Evolutionary conservation across 2,888 invertebrate species (phyloP).

Genomic region (Cerastis leucographa): DNA sequence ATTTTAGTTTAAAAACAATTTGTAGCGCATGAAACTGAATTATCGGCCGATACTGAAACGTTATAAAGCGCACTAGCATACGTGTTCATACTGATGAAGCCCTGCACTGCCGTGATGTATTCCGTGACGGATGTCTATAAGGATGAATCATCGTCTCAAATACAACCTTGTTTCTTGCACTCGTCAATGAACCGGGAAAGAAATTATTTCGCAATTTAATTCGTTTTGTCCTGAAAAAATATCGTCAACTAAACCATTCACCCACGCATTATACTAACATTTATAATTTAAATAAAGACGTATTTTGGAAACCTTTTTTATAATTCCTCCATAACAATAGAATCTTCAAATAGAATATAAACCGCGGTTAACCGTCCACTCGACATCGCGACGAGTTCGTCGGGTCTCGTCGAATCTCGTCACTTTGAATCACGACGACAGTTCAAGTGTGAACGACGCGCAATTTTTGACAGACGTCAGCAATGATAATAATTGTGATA

Average conservation of each 20-base stretch:
- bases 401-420: constrained; percentile 33
- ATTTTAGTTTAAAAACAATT: too few species aligned
- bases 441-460: constrained; percentile 61
- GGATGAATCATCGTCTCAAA: not conserved
- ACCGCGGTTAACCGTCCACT: constrained; percentile 53
- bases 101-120: not conserved
- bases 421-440: constrained; percentile 35
- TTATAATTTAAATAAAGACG: constrained; percentile 34
- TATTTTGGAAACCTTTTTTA: constrained; percentile 22
- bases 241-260: constrained; percentile 1
- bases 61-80: too few species aligned
- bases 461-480: constrained; percentile 40
- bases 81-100: too few species aligned
- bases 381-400: constrained; percentile 61
- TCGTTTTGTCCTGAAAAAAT: not conserved
- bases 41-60: too few species aligned
- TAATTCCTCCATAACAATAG: constrained; percentile 27
- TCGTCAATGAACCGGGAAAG: not conserved
- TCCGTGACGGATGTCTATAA: not conserved
- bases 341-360: constrained; percentile 32
- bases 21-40: too few species aligned
- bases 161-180: not conserved
- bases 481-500: constrained; percentile 19
- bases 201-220: constrained; percentile 7
- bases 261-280: constrained; percentile 21